Conservation (phyloP, 2,113 vertebrate species). For the Paratilapia polleni region DNA sequence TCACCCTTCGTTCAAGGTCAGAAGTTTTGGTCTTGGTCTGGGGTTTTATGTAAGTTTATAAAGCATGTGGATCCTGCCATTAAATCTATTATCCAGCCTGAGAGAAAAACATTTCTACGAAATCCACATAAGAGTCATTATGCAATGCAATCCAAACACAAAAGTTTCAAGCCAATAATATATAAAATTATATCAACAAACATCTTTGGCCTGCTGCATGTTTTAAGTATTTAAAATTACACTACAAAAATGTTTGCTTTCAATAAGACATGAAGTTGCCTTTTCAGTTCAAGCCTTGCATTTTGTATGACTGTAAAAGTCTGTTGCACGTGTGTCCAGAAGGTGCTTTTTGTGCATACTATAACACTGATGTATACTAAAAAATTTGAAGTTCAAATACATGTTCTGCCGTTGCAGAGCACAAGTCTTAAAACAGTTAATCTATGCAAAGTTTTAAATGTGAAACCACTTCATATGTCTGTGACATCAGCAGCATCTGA, state of each 20-base stretch:
- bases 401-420: background rate
- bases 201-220: background rate
- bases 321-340: background rate
- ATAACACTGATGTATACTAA: background rate
- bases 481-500: background rate
- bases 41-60: too few species aligned
- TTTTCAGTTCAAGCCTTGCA: background rate
- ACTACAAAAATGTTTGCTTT: background rate
- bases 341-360: too few species aligned
- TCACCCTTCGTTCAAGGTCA: too few species aligned
- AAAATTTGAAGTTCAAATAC: background rate
- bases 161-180: background rate
- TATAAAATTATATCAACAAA: background rate
- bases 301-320: background rate
- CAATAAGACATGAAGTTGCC: background rate
- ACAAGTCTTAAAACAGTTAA: background rate
- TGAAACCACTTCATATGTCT: background rate
- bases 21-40: background rate
- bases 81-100: background rate
- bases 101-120: background rate
- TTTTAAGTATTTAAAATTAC: background rate
- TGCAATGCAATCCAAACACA: background rate
- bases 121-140: slow-evolving; percentile 11
- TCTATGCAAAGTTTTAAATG: background rate
- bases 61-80: too few species aligned